Percentiles rank a stretch among this genome's conserved stretches.
phyloP scores from a whole-genome alignment of 2,888 invertebrate genomes.

The Caenorhabditis sulstoni region DNA sequence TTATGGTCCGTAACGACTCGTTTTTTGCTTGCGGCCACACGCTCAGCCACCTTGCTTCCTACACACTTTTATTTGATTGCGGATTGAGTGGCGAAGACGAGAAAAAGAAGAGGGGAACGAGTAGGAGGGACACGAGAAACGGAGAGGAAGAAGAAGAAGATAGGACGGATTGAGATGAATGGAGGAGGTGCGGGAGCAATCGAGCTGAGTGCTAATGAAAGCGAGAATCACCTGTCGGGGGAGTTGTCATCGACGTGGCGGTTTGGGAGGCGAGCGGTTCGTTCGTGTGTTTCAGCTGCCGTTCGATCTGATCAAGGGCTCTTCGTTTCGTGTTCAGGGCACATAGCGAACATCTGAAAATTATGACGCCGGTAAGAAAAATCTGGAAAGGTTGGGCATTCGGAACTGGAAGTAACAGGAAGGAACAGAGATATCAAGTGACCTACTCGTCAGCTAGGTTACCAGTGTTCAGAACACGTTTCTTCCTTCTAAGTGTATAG shows the following conservation, averaged over 20 bases:
- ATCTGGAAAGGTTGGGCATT: no score
- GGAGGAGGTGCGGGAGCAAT: no score
- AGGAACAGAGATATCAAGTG: no score
- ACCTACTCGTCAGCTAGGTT: no score
- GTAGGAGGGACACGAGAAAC: conserved; percentile 23
- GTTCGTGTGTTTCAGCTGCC: conserved; percentile 63
- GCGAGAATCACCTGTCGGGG: conserved; percentile 23
- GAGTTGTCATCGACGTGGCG: conserved; percentile 17
- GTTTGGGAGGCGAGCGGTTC: conserved; percentile 30
- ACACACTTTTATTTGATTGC: conserved; percentile 57
- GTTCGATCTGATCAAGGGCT: conserved; percentile 78
- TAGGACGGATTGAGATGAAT: no score
- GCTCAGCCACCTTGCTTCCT: conserved; percentile 36
- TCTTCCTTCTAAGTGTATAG: no score
- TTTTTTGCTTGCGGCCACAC: conserved; percentile 50
- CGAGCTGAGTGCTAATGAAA: no score
- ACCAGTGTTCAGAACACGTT: no score
- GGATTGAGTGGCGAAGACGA: conserved; percentile 36
- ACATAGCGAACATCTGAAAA: conserved; percentile 76
- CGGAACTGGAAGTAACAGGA: no score
- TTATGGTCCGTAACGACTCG: conserved; percentile 59
- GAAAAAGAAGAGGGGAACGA: conserved; percentile 29
- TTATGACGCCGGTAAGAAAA: no score
- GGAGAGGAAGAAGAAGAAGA: no score
- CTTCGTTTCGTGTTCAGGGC: conserved; percentile 78